Evolutionary conservation across 2,888 invertebrate genomes (phyloP), one percentile per base, ranked within the genome.

Genomic region (Drosophila testacea): DNA sequence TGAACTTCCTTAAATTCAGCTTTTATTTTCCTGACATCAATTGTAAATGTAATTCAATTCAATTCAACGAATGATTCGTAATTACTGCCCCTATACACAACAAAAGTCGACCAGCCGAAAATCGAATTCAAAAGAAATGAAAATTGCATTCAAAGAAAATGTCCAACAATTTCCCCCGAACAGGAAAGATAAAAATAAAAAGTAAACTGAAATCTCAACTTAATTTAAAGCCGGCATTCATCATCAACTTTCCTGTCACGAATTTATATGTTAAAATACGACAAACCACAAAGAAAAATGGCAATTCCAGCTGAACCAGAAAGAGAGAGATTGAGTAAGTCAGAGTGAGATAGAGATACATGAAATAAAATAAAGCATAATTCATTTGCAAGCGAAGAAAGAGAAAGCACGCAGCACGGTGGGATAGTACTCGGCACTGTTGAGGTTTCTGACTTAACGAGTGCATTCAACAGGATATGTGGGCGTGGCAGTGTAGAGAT

Each of bases 231-330:
- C 38, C 77, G 16, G 56, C 55, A 76, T 69, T 79, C 76, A 63
- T 79, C 78, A 79, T 67, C 77, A 69, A 78, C 70, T 72, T 79
- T 64, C 69, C 63, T 72, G 80, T 72, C 68, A 79, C 62, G 77
- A 68, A 66, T 72, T 76, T 66, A 72, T 65, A 68, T 79, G 56
- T 65, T 71, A 55, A 72, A 73, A 73, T 81, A 69, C 69, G 69
- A 66, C 73, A 79, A 77, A 70, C 73, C 73, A 60, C 73, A 79
- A 70, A 42, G 63, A 63, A 66, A 70, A 77, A 56, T 52, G 63
- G 52, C 41, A 60, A 68, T 59, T 65, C 36, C 46, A 59, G 47
- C 10, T 41, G 56, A 57, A 36, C 6, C 6, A 46, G 38, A 59
- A 11, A 47, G 34, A 32, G 34, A 44, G 13, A 51, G 34, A 30